phyloP scores from a whole-genome alignment of 1,140 invertebrate species.

The Pentalonia nigronervosa region DNA sequence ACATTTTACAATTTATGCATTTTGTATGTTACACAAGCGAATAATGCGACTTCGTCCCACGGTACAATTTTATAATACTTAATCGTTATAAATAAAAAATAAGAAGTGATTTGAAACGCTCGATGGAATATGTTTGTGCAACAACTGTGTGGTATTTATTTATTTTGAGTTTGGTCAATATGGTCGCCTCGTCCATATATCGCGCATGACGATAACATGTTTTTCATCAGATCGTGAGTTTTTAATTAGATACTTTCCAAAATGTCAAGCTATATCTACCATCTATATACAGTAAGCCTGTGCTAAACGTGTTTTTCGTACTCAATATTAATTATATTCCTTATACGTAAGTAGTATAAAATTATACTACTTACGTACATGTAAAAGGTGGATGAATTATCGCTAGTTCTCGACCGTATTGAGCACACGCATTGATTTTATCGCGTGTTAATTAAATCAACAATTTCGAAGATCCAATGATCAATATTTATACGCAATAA shows the following conservation, averaged over 20 bases:
- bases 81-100: not conserved
- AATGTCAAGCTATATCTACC: not conserved
- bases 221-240: not conserved
- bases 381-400: not conserved
- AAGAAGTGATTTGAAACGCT: not conserved
- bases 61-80: not conserved
- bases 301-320: not conserved
- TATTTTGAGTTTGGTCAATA: not conserved
- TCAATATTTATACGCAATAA: not conserved
- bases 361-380: too few species aligned
- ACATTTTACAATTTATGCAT: not conserved
- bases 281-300: not conserved
- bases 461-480: not conserved
- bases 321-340: slow-evolving; percentile 1
- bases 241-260: slow-evolving; percentile 12
- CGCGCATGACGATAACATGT: not conserved
- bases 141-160: not conserved
- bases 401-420: too few species aligned
- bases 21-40: not conserved
- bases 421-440: not conserved
- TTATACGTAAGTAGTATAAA: too few species aligned
- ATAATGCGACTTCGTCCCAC: not conserved
- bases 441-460: slow-evolving; percentile 27
- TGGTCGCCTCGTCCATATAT: not conserved
- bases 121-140: not conserved